Evolutionary conservation across 1,140 invertebrate species (phyloP), one percentile per base, ranked within the genome.

Genomic region (Heliconius eleuchia): DNA sequence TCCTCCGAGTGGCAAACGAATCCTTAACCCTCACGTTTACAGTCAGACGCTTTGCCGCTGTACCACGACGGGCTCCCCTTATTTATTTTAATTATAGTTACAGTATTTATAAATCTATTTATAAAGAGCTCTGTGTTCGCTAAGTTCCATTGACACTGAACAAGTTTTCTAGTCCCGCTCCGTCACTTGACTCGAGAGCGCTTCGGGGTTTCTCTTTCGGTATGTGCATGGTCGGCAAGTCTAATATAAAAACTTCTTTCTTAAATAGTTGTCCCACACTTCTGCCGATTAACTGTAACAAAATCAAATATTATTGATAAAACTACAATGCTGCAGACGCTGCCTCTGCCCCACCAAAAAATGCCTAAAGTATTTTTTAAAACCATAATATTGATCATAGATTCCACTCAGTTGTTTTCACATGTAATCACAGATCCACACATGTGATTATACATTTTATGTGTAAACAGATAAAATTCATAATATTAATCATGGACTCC

Each of bases 221-320:
- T 19, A 90, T 84, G 70, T 95, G 96, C 91, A 96, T 96, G 4
- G 96, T 94, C 1, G 98, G 98, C 84, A 99, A 94, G 91, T 98
- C 97, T 77, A 96, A 96, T 81, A 98, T 98, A 90, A 97, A 97
- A 1, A 98, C 96, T 94, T 98, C 97, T 85, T 98, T 97, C 73
- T 97, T 97, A 89, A 98, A 98, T 71, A 98, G 94, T 92, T 98
- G 97, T 46, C 98, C 97, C 11, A 98, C 96, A 91, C 96, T 98
- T 87, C 96, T 95, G 2, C 97, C 97, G 79, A 98, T 97, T 80
- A 98, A 95, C 96, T 97, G 93, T 23, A 89, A 90, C 55, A 57
- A 27, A 72, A 42, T n/a, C 60, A 30, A 57, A 57, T 9, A 57
- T 18, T 55, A 55, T 9, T 23, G 7, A 57, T 57, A 57, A n/a